A percentile compares a stretch with the other conserved stretches of the same genome.
These are phyloP conservation scores for Ephydatia muelleri DNA, from an alignment of 37 sponge, comb jelly and placozoan species.

Conservation along the genomic window DNA sequence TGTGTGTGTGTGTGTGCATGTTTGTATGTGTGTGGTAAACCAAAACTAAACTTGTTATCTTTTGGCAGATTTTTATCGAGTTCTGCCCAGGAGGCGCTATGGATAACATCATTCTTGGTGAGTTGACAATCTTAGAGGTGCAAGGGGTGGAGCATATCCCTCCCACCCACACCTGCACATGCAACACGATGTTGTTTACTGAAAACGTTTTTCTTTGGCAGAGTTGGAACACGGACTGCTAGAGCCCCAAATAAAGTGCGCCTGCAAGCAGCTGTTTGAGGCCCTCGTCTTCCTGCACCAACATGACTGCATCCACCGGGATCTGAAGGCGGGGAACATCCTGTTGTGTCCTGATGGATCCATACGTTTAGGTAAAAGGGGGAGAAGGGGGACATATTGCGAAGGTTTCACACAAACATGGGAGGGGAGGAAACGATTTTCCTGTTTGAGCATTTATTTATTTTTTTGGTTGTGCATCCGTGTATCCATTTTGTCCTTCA, in stretches of 20 bases:
- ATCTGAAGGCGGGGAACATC: slow-evolving; percentile 98
- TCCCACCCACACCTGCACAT: no score
- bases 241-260: slow-evolving; percentile 84
- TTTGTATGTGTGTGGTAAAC: no score
- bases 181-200: no score
- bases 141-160: neutral
- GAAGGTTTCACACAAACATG: no score
- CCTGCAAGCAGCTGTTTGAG: slow-evolving; percentile 82
- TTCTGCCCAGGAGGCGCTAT: slow-evolving; percentile 97
- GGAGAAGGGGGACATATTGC: neutral
- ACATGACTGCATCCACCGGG: slow-evolving; percentile 86
- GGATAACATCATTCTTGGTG: slow-evolving; percentile 90
- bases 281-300: slow-evolving; percentile 81
- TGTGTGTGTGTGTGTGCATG: no score
- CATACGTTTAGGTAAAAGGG: slow-evolving; percentile 42
- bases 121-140: no score
- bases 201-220: no score
- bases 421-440: neutral
- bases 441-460: no score
- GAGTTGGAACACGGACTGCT: slow-evolving; percentile 90
- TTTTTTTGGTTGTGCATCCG: no score
- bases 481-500: neutral
- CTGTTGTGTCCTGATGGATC: slow-evolving; percentile 88
- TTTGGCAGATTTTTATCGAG: slow-evolving; percentile 88
- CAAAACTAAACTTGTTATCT: no score